phyloP scores from a whole-genome alignment of 2,113 vertebrate genomes.

The Otolemur garnettii region DNA sequence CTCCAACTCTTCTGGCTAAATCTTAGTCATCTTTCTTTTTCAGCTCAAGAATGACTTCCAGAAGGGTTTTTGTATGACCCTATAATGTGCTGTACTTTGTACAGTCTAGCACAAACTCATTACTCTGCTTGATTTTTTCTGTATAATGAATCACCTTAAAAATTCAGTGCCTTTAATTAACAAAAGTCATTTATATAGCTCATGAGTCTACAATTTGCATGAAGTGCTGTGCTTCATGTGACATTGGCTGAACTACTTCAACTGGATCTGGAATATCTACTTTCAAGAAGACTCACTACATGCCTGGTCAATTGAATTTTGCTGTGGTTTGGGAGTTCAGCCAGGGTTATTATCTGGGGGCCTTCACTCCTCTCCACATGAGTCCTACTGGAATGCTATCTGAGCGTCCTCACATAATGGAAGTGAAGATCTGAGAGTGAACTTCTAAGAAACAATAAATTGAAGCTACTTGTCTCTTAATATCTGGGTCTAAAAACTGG shows the following conservation, averaged over 20 bases:
- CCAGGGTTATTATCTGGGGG: rapidly evolving
- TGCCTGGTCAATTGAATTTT: background rate
- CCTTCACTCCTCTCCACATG: background rate
- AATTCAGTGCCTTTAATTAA: background rate
- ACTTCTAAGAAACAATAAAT: background rate
- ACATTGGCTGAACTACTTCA: background rate
- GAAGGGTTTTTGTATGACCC: background rate
- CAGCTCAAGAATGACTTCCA: background rate
- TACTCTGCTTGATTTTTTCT: background rate
- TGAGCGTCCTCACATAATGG: background rate
- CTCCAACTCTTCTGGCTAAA: background rate
- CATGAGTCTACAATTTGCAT: background rate
- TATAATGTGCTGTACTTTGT: background rate
- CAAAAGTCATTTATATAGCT: background rate
- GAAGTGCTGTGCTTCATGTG: background rate
- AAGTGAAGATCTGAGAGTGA: background rate
- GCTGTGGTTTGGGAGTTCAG: background rate
- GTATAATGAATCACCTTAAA: background rate
- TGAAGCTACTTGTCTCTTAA: background rate
- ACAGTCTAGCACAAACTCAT: background rate
- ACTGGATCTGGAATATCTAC: background rate
- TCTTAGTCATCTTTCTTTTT: background rate
- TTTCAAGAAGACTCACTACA: background rate
- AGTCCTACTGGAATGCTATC: background rate
- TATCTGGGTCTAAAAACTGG: background rate